Evolutionary conservation across 1,140 invertebrate species (phyloP).

Genomic region (Drosophila prosaltans): DNA sequence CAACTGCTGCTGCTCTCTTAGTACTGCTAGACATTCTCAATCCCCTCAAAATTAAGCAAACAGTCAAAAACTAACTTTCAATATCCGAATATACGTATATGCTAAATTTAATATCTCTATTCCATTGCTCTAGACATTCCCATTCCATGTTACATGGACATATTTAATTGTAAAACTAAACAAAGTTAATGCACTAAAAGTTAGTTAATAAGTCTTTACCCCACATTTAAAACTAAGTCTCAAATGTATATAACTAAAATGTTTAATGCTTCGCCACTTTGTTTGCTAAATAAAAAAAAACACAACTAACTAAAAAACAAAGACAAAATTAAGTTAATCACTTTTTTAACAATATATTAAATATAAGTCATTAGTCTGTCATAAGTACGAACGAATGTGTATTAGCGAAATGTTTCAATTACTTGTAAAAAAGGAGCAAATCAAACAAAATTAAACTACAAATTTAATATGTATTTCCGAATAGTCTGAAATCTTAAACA

Average conservation of each 20-base stretch:
- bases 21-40: too few species aligned
- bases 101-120: slow-evolving; percentile 48
- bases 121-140: slow-evolving; percentile 88
- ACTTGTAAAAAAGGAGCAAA: background rate
- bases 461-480: slow-evolving; percentile 24
- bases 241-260: slow-evolving; percentile 71
- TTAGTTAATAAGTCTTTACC: slow-evolving; percentile 34
- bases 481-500: slow-evolving; percentile 44
- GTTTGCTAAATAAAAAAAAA: slow-evolving; percentile 63
- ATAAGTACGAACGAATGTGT: slow-evolving; percentile 62
- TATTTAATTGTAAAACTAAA: slow-evolving; percentile 55
- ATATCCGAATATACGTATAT: slow-evolving; percentile 28
- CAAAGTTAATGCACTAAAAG: slow-evolving; percentile 43
- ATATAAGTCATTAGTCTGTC: slow-evolving; percentile 77
- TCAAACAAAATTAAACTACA: slow-evolving; percentile 49
- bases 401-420: too few species aligned
- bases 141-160: slow-evolving; percentile 86
- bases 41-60: too few species aligned
- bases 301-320: slow-evolving; percentile 7
- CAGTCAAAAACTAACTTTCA: background rate
- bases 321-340: slow-evolving; percentile 36
- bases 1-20: too few species aligned
- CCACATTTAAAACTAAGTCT: slow-evolving; percentile 46
- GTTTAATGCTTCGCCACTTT: slow-evolving; percentile 15
- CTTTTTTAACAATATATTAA: slow-evolving; percentile 58